Evolutionary conservation across 2,113 vertebrate genomes (phyloP).

Genomic region (Thoracochromis brauschi): DNA sequence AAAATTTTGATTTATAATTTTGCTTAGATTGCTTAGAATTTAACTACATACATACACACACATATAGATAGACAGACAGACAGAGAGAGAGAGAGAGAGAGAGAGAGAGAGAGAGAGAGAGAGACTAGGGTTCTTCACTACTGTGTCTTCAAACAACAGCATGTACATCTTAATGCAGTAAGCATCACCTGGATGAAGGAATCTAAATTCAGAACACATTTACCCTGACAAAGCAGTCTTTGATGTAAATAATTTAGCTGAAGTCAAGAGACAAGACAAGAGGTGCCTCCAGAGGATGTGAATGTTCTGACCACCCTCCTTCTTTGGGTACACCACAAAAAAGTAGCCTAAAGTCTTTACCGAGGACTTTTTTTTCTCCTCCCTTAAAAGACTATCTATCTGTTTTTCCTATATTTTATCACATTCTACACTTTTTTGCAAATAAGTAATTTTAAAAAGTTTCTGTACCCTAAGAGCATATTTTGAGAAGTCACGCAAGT

Average conservation of each 20-base stretch:
- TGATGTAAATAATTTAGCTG: constrained; percentile 11
- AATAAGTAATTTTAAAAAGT: background rate
- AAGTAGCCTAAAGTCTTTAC: background rate
- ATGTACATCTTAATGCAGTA: background rate
- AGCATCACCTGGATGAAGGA: background rate
- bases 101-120: background rate
- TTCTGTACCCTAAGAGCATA: constrained; percentile 68
- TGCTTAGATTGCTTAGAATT: background rate
- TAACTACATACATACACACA: background rate
- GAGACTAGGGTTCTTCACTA: background rate
- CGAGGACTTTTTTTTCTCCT: background rate
- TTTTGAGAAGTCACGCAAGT: constrained; percentile 55
- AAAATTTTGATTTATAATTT: background rate
- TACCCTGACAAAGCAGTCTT: background rate
- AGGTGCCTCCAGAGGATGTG: background rate
- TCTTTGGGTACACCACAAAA: background rate
- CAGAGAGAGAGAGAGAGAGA: fast-evolving
- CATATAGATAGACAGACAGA: fast-evolving
- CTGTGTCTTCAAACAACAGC: background rate
- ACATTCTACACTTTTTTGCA: background rate
- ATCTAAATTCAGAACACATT: constrained; percentile 17
- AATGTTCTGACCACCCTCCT: background rate
- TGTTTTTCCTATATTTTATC: background rate
- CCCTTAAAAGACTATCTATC: background rate
- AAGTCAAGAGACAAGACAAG: background rate